Evolutionary conservation across 2,888 invertebrate species (phyloP).

Genomic region (Cecidostiba fungosa): DNA sequence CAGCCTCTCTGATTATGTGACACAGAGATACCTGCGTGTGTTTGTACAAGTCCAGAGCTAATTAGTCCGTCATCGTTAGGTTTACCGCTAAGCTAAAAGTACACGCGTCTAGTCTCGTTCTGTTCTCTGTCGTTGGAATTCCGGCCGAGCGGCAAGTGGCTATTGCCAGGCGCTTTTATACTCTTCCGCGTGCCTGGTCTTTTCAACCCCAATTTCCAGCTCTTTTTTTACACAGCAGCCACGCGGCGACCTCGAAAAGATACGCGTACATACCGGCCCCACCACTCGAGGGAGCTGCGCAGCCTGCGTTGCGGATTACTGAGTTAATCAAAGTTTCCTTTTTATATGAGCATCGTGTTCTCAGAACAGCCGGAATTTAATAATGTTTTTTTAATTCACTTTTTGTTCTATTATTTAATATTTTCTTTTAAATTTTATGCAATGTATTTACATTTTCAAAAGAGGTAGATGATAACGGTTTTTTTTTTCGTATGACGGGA

Average conservation of each 20-base stretch:
- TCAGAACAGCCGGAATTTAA: background rate
- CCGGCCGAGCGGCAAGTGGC: constrained; percentile 15
- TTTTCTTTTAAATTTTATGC: background rate
- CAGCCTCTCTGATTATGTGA: background rate
- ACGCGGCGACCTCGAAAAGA: constrained; percentile 1
- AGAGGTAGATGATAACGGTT: background rate
- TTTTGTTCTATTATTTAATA: background rate
- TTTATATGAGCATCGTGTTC: background rate
- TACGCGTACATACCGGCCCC: background rate
- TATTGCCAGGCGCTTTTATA: constrained; percentile 32
- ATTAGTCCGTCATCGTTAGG: background rate
- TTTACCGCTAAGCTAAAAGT: background rate
- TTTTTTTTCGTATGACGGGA: too few species aligned
- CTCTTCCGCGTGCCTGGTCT: constrained; percentile 71
- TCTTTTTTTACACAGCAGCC: constrained; percentile 67
- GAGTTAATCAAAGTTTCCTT: constrained; percentile 35
- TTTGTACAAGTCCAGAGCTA: background rate
- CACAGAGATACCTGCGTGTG: background rate
- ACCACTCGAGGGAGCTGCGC: background rate
- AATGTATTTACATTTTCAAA: too few species aligned
- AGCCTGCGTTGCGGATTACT: constrained; percentile 67
- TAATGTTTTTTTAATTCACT: background rate
- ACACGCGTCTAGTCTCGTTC: background rate
- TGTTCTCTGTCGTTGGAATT: background rate
- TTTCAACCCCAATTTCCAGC: constrained; percentile 74